These are phyloP conservation scores for Euphonia xanthogaster DNA, from an alignment of 2,797 vertebrate genomes.

Conservation along the genomic window DNA sequence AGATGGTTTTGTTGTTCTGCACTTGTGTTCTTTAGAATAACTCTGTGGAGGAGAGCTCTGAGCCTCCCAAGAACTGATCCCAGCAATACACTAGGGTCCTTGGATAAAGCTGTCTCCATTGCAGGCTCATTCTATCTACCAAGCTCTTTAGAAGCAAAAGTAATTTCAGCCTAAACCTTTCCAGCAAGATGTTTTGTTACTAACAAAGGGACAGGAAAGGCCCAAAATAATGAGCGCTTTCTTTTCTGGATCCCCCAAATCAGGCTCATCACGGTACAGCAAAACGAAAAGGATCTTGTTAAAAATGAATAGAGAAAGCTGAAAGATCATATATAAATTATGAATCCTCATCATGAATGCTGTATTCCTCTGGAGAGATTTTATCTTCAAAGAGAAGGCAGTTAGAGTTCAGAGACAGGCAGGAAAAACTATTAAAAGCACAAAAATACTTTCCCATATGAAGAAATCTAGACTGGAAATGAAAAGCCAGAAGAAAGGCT, in stretches of 20 bases:
- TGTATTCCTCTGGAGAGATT: slow-evolving; percentile 12
- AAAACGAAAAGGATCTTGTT: not conserved
- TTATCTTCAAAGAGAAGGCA: slow-evolving; percentile 41
- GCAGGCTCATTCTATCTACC: not conserved
- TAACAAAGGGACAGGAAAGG: not conserved
- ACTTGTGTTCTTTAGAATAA: not conserved
- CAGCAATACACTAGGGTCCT: not conserved
- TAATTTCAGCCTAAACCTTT: not conserved
- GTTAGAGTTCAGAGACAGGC: not conserved
- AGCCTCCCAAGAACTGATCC: not conserved
- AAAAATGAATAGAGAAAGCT: not conserved
- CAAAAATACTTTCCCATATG: not conserved
- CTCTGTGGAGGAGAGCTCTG: not conserved
- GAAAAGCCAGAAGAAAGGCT: not conserved
- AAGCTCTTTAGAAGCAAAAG: not conserved
- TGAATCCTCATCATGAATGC: not conserved
- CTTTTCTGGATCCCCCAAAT: not conserved
- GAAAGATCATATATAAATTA: not conserved
- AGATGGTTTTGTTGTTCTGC: not conserved
- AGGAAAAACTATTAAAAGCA: slow-evolving; percentile 14
- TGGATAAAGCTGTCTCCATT: not conserved
- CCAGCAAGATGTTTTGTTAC: not conserved
- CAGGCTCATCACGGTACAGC: not conserved
- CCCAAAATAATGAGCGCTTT: not conserved
- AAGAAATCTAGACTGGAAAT: not conserved